Evolutionary conservation across 1,140 invertebrate genomes (phyloP).

Genomic region (Trichonephila clavipes): DNA sequence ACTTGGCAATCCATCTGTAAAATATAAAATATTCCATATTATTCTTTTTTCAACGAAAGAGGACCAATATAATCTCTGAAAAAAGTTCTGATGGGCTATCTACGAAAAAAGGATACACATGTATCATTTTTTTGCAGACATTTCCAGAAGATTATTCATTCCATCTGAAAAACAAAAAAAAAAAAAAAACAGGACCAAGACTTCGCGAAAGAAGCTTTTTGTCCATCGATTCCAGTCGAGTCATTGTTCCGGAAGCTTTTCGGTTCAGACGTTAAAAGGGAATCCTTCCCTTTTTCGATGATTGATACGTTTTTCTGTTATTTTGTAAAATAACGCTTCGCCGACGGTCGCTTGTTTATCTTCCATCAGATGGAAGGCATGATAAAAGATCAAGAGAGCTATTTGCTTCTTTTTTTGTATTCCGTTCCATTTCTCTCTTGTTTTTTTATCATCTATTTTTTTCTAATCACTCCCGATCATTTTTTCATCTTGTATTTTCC

Average conservation of each 20-base stretch:
- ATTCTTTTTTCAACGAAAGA: background rate
- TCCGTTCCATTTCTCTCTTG: background rate
- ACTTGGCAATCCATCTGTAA: too few relatives aligned
- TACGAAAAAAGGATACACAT: background rate
- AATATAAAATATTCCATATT: too few relatives aligned
- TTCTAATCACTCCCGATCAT: background rate
- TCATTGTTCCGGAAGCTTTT: slow-evolving; percentile 36
- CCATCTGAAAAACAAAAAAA: background rate
- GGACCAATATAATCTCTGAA: background rate
- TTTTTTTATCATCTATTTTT: background rate
- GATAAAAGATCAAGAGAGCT: background rate
- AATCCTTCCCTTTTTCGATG: background rate
- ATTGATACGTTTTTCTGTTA: slow-evolving; percentile 28
- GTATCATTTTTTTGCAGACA: background rate
- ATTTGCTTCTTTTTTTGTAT: background rate
- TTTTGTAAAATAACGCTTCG: slow-evolving; percentile 23
- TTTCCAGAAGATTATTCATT: slow-evolving; percentile 6
- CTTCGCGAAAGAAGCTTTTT: background rate
- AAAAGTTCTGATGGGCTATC: background rate
- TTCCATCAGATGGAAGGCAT: background rate
- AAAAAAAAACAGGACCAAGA: too few relatives aligned
- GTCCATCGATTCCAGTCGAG: background rate
- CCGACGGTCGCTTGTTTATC: background rate
- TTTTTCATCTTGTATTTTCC: background rate
- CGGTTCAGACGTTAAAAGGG: background rate